These are phyloP conservation scores for Holotrichia oblita DNA, from an alignment of 1,140 invertebrate genomes.

Conservation along the genomic window DNA sequence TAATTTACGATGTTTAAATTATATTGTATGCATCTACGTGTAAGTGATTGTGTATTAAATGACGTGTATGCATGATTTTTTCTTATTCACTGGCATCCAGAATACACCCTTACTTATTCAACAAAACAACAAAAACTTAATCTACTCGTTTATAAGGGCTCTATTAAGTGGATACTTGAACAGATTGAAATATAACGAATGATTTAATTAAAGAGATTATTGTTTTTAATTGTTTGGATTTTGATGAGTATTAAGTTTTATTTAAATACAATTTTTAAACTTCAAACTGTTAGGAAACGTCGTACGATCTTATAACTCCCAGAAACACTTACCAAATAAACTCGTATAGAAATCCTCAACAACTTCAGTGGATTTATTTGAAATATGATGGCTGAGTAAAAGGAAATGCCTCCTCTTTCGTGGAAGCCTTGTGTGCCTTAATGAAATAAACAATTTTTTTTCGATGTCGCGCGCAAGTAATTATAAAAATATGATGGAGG, in stretches of 20 bases:
- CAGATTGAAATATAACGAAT: neutral
- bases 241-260: neutral
- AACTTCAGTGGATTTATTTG: conserved; percentile 8
- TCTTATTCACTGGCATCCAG: neutral
- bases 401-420: conserved; percentile 32
- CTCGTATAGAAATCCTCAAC: neutral
- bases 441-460: conserved; percentile 26
- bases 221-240: neutral
- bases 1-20: conserved; percentile 35
- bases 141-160: neutral
- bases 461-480: conserved; percentile 28
- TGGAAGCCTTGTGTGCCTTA: conserved; percentile 15
- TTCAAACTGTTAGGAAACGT: neutral
- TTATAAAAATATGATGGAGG: conserved; percentile 36
- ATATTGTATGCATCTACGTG: conserved; percentile 5
- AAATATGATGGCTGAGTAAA: conserved; percentile 14
- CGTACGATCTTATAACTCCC: neutral
- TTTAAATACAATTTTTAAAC: neutral
- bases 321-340: conserved; percentile 19
- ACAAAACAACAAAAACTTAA: neutral
- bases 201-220: neutral
- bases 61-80: neutral
- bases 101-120: neutral
- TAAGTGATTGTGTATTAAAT: no score
- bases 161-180: conserved; percentile 12